These are phyloP conservation scores for Tursiops truncatus DNA, from an alignment of 2,113 vertebrate genomes.

Conservation along the genomic window DNA sequence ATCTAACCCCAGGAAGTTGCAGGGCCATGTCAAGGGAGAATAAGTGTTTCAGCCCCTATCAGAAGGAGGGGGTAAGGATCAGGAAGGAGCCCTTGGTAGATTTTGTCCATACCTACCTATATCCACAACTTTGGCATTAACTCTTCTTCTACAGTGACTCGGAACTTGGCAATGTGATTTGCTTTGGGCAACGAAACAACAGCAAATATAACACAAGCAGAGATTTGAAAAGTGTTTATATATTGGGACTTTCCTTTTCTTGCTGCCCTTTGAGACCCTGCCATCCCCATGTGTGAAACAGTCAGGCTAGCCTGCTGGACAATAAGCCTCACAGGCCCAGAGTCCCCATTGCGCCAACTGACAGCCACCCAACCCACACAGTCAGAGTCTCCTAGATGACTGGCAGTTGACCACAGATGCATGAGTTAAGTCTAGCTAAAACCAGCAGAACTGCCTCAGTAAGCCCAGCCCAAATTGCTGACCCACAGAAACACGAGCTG, in stretches of 20 bases:
- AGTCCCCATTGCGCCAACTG: background rate
- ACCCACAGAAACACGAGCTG: background rate
- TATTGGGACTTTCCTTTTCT: background rate
- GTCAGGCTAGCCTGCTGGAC: background rate
- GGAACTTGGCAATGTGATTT: background rate
- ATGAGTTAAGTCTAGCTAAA: background rate
- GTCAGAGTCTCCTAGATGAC: background rate
- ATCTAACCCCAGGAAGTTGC: background rate
- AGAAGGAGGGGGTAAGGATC: background rate
- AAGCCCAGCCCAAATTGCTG: background rate
- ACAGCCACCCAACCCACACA: background rate
- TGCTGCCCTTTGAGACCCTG: background rate
- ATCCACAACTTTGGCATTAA: background rate
- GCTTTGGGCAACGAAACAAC: background rate
- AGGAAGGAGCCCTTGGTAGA: background rate
- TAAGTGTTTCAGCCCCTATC: background rate
- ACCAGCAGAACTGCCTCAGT: background rate
- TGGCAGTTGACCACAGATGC: background rate
- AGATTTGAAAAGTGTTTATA: background rate
- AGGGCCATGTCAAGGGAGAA: background rate
- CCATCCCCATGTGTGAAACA: background rate
- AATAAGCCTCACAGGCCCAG: background rate
- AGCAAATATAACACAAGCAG: background rate
- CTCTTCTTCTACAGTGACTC: background rate
- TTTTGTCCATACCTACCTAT: background rate